phyloP scores from a whole-genome alignment of 2,113 vertebrate genomes.

The Prolemur simus region DNA sequence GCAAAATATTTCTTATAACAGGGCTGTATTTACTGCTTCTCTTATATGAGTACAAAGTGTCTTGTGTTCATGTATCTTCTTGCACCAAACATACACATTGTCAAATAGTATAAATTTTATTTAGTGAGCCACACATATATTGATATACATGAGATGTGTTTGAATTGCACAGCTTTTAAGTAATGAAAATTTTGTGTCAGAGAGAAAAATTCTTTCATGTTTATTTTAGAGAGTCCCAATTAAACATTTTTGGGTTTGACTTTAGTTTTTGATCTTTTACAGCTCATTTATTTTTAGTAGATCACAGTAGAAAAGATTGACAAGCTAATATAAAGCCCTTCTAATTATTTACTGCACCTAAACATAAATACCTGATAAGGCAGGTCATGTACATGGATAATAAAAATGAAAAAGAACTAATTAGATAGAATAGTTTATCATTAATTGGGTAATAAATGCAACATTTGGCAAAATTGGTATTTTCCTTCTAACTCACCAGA shows the following conservation, averaged over 20 bases:
- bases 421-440: neutral
- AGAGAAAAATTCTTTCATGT: constrained; percentile 45
- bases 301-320: constrained; percentile 47
- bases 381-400: constrained; percentile 40
- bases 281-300: constrained; percentile 49
- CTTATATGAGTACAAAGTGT: neutral
- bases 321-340: neutral
- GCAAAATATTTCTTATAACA: neutral
- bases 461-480: neutral
- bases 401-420: constrained; percentile 27
- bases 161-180: constrained; percentile 23
- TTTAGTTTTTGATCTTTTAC: constrained; percentile 60
- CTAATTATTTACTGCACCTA: constrained; percentile 11
- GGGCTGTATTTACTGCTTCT: neutral
- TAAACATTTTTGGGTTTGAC: constrained; percentile 49
- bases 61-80: neutral
- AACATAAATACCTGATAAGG: neutral
- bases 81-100: neutral
- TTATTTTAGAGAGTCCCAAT: constrained; percentile 42
- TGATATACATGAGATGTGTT: neutral
- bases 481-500: constrained; percentile 76
- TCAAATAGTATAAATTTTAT: constrained; percentile 17
- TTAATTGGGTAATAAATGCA: constrained; percentile 16
- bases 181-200: constrained; percentile 29
- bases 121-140: neutral